Evolutionary conservation across 2,888 invertebrate genomes (phyloP).

Genomic region (Notodonta dromedarius): DNA sequence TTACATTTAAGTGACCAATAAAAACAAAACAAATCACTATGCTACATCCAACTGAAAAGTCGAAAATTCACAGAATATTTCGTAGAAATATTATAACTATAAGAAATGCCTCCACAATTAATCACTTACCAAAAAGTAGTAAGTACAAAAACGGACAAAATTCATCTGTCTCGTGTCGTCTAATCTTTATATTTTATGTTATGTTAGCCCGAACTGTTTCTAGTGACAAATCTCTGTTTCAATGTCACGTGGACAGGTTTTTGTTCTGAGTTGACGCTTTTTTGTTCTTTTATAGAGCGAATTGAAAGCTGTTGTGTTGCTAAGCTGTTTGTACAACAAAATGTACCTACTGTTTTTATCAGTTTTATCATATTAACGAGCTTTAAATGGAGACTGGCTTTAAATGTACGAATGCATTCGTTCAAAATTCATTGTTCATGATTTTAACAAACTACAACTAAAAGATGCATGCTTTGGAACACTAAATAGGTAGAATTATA

Average conservation of each 20-base stretch:
- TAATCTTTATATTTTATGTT: not conserved
- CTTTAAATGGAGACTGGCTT: not conserved
- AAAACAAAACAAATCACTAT: not conserved
- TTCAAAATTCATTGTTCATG: no score
- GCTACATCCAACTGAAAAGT: no score
- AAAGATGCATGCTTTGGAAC: no score
- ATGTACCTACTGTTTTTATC: not conserved
- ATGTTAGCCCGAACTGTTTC: constrained; percentile 1
- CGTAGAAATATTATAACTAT: no score
- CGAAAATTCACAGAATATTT: no score
- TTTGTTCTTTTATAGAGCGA: constrained; percentile 7
- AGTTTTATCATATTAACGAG: not conserved
- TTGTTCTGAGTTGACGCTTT: constrained; percentile 7
- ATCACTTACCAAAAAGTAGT: no score
- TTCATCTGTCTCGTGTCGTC: not conserved
- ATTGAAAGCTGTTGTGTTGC: constrained; percentile 7
- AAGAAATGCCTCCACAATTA: no score
- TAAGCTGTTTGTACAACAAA: constrained; percentile 14
- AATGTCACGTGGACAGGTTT: constrained; percentile 28
- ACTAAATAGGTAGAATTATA: no score
- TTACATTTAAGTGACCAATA: not conserved
- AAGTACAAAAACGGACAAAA: not conserved
- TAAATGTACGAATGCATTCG: no score
- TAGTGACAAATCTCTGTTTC: constrained; percentile 18
- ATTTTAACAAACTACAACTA: no score